phyloP scores from a whole-genome alignment of 2,113 vertebrate species.

The Caracal caracal region DNA sequence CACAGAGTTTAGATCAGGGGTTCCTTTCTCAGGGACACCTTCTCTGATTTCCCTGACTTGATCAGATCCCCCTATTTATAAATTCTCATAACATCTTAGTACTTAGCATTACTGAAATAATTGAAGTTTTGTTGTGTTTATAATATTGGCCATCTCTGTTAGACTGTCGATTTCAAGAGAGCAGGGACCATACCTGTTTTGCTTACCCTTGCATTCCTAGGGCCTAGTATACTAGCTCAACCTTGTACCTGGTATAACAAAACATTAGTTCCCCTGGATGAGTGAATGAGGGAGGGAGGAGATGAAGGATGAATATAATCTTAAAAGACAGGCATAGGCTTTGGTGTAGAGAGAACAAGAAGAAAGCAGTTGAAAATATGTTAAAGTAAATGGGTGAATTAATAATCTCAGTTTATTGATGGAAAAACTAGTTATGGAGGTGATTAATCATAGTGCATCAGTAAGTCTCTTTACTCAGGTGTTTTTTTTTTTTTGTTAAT shows the following conservation, averaged over 20 bases:
- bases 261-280: neutral
- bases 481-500: slow-evolving; percentile 5
- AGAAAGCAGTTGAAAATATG: neutral
- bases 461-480: neutral
- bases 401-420: slow-evolving; percentile 47
- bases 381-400: slow-evolving; percentile 26
- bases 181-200: neutral
- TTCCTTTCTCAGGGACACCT: neutral
- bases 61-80: neutral
- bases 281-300: neutral
- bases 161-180: neutral
- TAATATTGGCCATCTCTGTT: neutral
- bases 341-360: slow-evolving; percentile 24
- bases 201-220: neutral
- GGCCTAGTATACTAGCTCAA: neutral
- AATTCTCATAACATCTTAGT: neutral
- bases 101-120: neutral
- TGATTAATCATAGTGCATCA: neutral
- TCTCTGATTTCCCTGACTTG: neutral
- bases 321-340: neutral
- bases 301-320: neutral
- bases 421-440: neutral
- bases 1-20: neutral
- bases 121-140: slow-evolving; percentile 22
- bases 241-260: neutral